Evolutionary conservation across 1,140 invertebrate genomes (phyloP).

Genomic region (Lordiphosa collinella): DNA sequence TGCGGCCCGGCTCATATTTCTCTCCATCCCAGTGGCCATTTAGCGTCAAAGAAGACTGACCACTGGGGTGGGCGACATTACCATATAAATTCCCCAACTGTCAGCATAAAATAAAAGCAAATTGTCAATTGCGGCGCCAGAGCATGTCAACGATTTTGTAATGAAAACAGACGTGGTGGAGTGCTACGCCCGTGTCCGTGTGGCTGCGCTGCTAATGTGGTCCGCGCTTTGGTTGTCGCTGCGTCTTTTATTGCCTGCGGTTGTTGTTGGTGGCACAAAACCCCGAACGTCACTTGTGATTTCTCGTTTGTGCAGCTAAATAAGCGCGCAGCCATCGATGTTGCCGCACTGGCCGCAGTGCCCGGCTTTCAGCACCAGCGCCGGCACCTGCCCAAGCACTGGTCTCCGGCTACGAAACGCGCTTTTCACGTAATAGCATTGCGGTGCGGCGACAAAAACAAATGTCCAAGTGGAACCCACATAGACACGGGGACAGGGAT

Average conservation of each 20-base stretch:
- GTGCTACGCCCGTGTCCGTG: constrained; percentile 28
- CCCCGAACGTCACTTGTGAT: constrained; percentile 73
- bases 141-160: constrained; percentile 64
- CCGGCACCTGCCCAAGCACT: constrained; percentile 10
- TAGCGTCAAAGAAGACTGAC: constrained; percentile 53
- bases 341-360: constrained; percentile 46
- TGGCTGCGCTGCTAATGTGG: constrained; percentile 46
- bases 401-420: constrained; percentile 24
- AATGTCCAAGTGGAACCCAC: constrained; percentile 28
- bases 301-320: constrained; percentile 63
- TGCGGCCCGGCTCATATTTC: constrained; percentile 1
- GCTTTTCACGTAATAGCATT: constrained; percentile 70
- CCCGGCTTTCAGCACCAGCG: constrained; percentile 63
- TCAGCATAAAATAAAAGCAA: constrained; percentile 72
- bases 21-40: constrained; percentile 40
- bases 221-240: constrained; percentile 41
- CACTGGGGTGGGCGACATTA: constrained; percentile 35
- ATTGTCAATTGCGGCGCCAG: constrained; percentile 69
- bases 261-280: constrained; percentile 58
- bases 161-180: constrained; percentile 56
- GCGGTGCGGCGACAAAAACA: constrained; percentile 61
- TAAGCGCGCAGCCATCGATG: constrained; percentile 43
- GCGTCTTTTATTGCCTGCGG: constrained; percentile 76
- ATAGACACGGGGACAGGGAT: constrained; percentile 15
- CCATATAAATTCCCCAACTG: constrained; percentile 71